These are phyloP conservation scores for Dicrurus megarhynchus DNA, from an alignment of 2,113 vertebrate species.

Conservation along the genomic window DNA sequence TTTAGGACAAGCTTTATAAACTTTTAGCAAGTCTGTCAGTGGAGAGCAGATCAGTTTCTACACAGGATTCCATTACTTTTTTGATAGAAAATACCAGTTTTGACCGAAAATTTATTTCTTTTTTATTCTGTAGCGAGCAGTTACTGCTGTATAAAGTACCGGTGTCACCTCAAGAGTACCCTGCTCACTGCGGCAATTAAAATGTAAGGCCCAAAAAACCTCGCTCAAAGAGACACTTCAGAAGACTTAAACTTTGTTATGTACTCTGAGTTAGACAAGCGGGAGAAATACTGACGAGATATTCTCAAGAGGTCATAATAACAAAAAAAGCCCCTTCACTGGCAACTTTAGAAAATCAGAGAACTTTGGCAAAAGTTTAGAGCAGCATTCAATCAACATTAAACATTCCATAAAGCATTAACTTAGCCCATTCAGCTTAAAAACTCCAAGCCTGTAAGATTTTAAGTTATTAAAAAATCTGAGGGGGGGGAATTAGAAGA, in stretches of 20 bases:
- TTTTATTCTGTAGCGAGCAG: not conserved
- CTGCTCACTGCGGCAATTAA: rapidly evolving
- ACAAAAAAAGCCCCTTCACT: not conserved
- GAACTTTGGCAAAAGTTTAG: not conserved
- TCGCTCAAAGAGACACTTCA: rapidly evolving
- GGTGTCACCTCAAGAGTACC: not conserved
- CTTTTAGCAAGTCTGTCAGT: not conserved
- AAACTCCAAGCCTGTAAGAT: not conserved
- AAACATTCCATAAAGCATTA: not conserved
- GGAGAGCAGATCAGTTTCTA: not conserved
- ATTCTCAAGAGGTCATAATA: not conserved
- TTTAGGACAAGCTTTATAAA: not conserved
- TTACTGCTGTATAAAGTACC: not conserved
- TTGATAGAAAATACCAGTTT: not conserved
- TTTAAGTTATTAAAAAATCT: not conserved
- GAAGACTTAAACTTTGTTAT: not conserved
- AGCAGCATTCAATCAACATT: not conserved
- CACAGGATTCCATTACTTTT: not conserved
- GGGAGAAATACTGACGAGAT: not conserved
- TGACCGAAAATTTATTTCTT: not conserved
- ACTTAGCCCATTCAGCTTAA: not conserved
- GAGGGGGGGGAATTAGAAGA: not conserved
- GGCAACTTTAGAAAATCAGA: not conserved
- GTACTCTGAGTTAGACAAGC: not conserved
- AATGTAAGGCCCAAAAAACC: not conserved